Base-by-base conservation (phyloP, 2,797 vertebrate species). In the Tragelaphus eurycerus region DNA sequence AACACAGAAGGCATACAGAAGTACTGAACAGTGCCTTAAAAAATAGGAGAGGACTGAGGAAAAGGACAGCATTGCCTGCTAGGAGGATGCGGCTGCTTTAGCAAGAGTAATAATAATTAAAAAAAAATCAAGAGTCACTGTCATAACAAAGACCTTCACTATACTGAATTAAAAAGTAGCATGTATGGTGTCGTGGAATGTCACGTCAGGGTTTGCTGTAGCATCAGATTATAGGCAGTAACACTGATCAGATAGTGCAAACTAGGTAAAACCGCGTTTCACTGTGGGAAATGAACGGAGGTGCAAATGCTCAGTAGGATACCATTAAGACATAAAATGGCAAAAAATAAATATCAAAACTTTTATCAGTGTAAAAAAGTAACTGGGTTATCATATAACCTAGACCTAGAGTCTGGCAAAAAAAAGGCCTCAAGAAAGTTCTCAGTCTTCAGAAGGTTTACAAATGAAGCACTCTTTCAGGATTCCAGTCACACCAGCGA, bases 311-410 rank as follows among this genome's bases (percentile, higher is more conserved):
- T 99, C 99, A 99, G 99, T 99, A 99, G 99, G 99, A 99, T 99
- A 99, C 99, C 99, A 99, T 99, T 99, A 99, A 99, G 99, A 99
- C 99, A 99, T 99, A 99, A 99, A 99, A 99, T 99, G 99, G 99
- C 99, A 99, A 99, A 99, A 99, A 99, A 99, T 99, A 99, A 99
- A 99, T 99, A 99, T 99, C 99, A 99, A 99, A 99, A 99, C 99
- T 99, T 99, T 99, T 99, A 99, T 99, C 99, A 99, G 99, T 99
- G 99, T 99, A 99, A 99, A 99, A 99, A 99, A 99, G 99, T 99
- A 99, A 99, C 99, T 99, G 99, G 99, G 99, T 99, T 99, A 99
- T 99, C 99, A 98, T 99, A 99, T 99, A 99, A 99, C 99, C 99
- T 99, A 99, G 99, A 99, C 99, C 99, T 99, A 99, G 99, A 99